Conservation (phyloP, 1,140 invertebrate genomes). For the Charaxes varanes region DNA sequence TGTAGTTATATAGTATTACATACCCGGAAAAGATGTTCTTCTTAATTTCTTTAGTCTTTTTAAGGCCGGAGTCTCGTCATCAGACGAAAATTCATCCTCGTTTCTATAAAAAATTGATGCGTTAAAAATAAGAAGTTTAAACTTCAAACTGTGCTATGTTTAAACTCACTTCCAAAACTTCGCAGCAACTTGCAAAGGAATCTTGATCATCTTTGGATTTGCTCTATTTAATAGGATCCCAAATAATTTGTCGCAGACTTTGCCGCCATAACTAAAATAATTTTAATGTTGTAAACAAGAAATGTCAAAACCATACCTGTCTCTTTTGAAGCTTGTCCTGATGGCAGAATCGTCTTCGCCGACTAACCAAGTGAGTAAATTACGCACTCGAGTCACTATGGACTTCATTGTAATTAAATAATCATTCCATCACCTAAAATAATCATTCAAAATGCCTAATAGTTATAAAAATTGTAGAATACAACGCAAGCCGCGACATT, state of each 20-base stretch:
- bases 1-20: too few relatives aligned
- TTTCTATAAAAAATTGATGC: conserved; percentile 34
- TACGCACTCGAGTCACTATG: conserved; percentile 57
- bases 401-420: conserved; percentile 57
- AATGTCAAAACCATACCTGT: conserved; percentile 69
- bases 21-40: conserved; percentile 42
- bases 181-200: conserved; percentile 44
- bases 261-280: conserved; percentile 61
- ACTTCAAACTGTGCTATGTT: background rate
- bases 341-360: conserved; percentile 40
- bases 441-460: conserved; percentile 8
- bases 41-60: conserved; percentile 48
- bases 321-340: conserved; percentile 56
- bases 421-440: conserved; percentile 48
- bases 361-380: conserved; percentile 38
- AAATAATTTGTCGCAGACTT: conserved; percentile 38
- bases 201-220: conserved; percentile 41
- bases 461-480: conserved; percentile 12
- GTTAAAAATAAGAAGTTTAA: background rate
- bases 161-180: conserved; percentile 56
- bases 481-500: conserved; percentile 7
- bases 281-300: conserved; percentile 59
- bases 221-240: conserved; percentile 8
- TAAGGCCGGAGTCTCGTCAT: conserved; percentile 43
- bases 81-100: conserved; percentile 50